Conservation (phyloP, 2,888 invertebrate genomes). For the Caenorhabditis uteleia region DNA sequence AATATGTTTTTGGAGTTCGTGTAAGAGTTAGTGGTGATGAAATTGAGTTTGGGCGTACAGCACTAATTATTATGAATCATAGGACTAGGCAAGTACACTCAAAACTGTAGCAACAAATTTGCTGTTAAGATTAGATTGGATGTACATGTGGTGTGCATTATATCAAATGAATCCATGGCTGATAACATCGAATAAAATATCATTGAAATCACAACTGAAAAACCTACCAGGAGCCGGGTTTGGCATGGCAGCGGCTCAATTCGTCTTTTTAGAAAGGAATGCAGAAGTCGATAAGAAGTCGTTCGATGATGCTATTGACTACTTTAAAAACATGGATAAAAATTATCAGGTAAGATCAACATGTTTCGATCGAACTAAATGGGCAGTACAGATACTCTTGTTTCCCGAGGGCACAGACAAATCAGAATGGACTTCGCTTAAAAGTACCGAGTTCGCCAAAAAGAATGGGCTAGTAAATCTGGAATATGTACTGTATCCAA, state of each 20-base stretch:
- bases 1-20: constrained; percentile 62
- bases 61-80: constrained; percentile 84
- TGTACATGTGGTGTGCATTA: constrained; percentile 85
- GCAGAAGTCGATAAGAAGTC: constrained; percentile 81
- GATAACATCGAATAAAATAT: constrained; percentile 77
- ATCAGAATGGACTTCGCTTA: constrained; percentile 77
- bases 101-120: constrained; percentile 7
- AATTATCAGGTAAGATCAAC: constrained; percentile 72
- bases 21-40: constrained; percentile 63
- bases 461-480: constrained; percentile 74
- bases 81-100: constrained; percentile 50
- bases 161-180: constrained; percentile 77
- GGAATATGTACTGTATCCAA: constrained; percentile 82
- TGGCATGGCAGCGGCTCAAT: constrained; percentile 86
- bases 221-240: constrained; percentile 82
- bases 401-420: constrained; percentile 89
- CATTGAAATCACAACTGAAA: constrained; percentile 83
- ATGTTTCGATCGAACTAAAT: not conserved
- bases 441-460: constrained; percentile 69
- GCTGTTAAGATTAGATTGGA: constrained; percentile 88
- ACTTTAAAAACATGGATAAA: constrained; percentile 78
- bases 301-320: constrained; percentile 78
- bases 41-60: constrained; percentile 76
- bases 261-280: constrained; percentile 82
- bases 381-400: constrained; percentile 76